phyloP scores from a whole-genome alignment of 1,140 invertebrate genomes.

The Drosophila sucinea region DNA sequence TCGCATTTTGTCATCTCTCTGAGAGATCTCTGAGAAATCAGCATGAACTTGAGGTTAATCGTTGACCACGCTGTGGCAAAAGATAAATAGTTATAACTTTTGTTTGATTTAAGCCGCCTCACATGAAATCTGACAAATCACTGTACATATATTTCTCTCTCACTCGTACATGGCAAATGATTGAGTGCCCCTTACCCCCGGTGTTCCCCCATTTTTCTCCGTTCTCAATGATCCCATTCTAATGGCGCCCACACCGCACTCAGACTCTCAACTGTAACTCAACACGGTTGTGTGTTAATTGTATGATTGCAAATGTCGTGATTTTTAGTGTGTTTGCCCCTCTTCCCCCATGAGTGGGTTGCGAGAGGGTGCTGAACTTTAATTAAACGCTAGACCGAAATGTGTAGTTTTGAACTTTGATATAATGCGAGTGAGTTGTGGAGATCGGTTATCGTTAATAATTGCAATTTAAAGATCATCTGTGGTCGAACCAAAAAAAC shows the following conservation, averaged over 20 bases:
- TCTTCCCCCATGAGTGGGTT: slow-evolving; percentile 32
- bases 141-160: slow-evolving; percentile 45
- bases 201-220: neutral
- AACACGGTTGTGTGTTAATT: slow-evolving; percentile 37
- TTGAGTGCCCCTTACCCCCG: slow-evolving; percentile 17
- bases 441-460: slow-evolving; percentile 16
- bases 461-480: slow-evolving; percentile 22
- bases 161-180: slow-evolving; percentile 21
- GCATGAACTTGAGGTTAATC: slow-evolving; percentile 38
- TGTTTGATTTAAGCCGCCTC: slow-evolving; percentile 53
- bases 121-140: slow-evolving; percentile 51
- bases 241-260: slow-evolving; percentile 30
- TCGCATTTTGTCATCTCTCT: slow-evolving; percentile 13
- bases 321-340: slow-evolving; percentile 21
- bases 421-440: slow-evolving; percentile 10
- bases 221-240: slow-evolving; percentile 19
- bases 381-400: slow-evolving; percentile 43
- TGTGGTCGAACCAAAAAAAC: neutral
- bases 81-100: slow-evolving; percentile 19
- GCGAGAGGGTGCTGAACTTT: slow-evolving; percentile 52
- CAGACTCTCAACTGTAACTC: slow-evolving; percentile 11
- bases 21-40: slow-evolving; percentile 25
- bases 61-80: slow-evolving; percentile 34
- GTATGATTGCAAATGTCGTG: slow-evolving; percentile 60
- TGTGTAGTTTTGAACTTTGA: slow-evolving; percentile 43